Evolutionary conservation across 64 coral and sea anemone genomes (phyloP).

Genomic region (Porites australiensis): DNA sequence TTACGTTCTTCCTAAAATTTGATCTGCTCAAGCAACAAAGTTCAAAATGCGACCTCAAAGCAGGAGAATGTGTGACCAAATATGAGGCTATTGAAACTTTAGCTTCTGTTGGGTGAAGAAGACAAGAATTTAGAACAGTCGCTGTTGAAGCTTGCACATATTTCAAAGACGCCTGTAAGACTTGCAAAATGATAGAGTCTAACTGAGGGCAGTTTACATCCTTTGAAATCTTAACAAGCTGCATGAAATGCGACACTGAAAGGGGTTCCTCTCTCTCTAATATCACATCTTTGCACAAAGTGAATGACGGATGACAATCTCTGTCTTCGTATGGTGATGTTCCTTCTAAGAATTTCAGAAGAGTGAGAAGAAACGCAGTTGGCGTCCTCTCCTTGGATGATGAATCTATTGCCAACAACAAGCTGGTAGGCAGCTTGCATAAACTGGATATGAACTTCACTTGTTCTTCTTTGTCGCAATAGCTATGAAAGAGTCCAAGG

Average conservation of each 20-base stretch:
- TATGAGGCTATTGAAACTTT: conserved; percentile 30
- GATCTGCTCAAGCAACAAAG: conserved; percentile 3
- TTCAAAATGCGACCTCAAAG: conserved; percentile 55
- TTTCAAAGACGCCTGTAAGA: not conserved
- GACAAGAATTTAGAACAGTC: conserved; percentile 22
- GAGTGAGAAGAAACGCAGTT: not conserved
- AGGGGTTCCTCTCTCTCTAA: conserved; percentile 1
- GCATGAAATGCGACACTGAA: not conserved
- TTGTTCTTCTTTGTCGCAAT: conserved; percentile 25
- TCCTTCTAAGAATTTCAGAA: not conserved
- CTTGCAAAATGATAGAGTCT: conserved; percentile 26
- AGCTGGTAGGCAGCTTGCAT: not conserved
- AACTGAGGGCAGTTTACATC: conserved; percentile 16
- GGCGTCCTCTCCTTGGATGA: not conserved
- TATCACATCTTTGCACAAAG: not conserved
- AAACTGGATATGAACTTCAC: conserved; percentile 6
- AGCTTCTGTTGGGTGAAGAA: conserved; percentile 28
- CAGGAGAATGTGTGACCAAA: conserved; percentile 7
- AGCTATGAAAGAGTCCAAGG: conserved; percentile 37
- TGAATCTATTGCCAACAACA: conserved; percentile 3
- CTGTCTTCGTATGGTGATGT: not conserved
- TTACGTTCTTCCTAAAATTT: not conserved
- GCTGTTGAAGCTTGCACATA: conserved; percentile 24
- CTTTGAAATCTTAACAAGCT: conserved; percentile 8
- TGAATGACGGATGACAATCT: not conserved